Conservation (phyloP, 2,888 invertebrate genomes). For the Amphipoea lucens region DNA sequence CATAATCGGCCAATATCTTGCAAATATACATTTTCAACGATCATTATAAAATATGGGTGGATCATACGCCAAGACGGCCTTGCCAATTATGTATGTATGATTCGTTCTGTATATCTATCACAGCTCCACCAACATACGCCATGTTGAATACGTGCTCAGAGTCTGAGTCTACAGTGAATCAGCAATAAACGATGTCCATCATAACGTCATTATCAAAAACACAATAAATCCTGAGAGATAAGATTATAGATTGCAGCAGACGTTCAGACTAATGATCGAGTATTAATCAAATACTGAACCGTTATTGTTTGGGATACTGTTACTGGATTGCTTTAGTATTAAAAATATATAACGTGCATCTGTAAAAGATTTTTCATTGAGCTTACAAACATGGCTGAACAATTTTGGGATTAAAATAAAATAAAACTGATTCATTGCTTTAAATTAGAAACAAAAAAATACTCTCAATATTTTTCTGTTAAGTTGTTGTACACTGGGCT, state of each 20-base stretch:
- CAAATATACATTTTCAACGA: background rate
- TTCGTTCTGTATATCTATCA: conserved; percentile 12
- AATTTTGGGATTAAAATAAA: background rate
- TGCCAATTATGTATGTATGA: background rate
- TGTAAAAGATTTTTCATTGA: background rate
- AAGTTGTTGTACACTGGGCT: background rate
- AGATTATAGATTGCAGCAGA: conserved; percentile 20
- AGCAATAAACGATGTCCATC: conserved; percentile 13
- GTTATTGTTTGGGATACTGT: conserved; percentile 3
- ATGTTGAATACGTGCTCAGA: conserved; percentile 31
- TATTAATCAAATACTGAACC: conserved; percentile 23
- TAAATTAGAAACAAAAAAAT: background rate
- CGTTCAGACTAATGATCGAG: conserved; percentile 3
- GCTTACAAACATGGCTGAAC: background rate
- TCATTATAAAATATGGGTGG: background rate
- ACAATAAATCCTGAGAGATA: conserved; percentile 37
- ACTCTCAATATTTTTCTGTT: background rate
- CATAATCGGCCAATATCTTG: background rate
- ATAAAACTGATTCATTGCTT: background rate
- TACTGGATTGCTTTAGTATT: conserved; percentile 3
- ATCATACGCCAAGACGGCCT: background rate
- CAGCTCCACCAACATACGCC: background rate
- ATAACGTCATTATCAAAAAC: conserved; percentile 46
- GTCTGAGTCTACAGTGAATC: conserved; percentile 6
- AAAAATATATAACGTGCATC: conserved; percentile 4